Base-by-base conservation (phyloP, 2,797 vertebrate genomes). In the Phaenicophaeus curvirostris region DNA sequence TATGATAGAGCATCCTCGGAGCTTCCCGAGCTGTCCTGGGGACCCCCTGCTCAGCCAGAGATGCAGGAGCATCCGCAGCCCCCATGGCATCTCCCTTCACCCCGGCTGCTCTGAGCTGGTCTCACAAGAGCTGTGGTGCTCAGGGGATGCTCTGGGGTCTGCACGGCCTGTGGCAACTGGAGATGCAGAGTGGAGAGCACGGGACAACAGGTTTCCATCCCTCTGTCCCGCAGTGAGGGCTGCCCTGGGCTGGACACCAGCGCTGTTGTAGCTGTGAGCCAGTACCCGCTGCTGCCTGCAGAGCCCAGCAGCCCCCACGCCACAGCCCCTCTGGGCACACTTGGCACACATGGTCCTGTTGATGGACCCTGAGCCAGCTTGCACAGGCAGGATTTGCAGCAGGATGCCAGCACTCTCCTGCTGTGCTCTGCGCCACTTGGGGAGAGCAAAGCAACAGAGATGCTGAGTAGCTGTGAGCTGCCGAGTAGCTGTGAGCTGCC, bases 1-100 rank as follows among this genome's bases (percentile, higher is more conserved):
- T 33, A 8, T 5, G 24, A 58, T 8, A n/a, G 71, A 76, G 51
- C 76, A 71, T 35, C 25, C 31, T 44, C 44, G 15, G 54, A 54
- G 58, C 25, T 74, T 54, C 48, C 77, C 7, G 6, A 30, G 33
- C 7, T 12, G 7, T 5, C n/a, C 68, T 18, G 1, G 66, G 39
- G n/a, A 23, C 35, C 9, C 20, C 35, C 14, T 18, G 30, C 63
- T 50, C n/a, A 39, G 16, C 16, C 48, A 20, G 33, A 66, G 17
- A 20, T 2, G 11, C 0, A 2, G 35, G 16, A 46, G 39, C 19
- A 14, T 18, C 37, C 37, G 37, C 53, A 18, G 30, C 39, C 30
- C 16, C 39, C 0, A 0, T 5, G 55, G 50, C 55, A 62, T 4
- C 48, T 18, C 14, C 18, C 8, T 20, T 16, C 17, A 0, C 30